Evolutionary conservation across 2,113 vertebrate genomes (phyloP).

Genomic region (Neolamprologus sp.): DNA sequence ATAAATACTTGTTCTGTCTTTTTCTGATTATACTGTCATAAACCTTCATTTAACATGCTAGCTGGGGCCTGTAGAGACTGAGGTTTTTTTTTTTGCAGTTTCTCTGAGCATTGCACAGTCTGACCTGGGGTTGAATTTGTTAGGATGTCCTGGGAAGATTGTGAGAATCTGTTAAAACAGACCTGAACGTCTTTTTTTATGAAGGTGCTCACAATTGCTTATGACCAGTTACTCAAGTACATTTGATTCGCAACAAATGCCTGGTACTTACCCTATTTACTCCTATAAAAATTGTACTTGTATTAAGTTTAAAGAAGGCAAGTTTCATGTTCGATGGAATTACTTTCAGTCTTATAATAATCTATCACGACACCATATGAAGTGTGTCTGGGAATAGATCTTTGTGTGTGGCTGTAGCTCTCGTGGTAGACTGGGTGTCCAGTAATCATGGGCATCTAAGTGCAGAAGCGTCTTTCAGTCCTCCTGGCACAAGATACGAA

Average conservation of each 20-base stretch:
- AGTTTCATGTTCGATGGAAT: neutral
- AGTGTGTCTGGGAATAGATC: neutral
- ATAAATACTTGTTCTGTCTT: neutral
- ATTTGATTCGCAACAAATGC: neutral
- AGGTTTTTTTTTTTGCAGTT: fast-evolving
- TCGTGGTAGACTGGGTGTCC: neutral
- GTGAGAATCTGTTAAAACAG: neutral
- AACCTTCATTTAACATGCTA: neutral
- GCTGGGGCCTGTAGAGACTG: neutral
- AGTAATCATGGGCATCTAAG: neutral
- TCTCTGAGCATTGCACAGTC: neutral
- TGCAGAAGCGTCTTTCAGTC: neutral
- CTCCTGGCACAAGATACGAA: neutral
- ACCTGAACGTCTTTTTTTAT: neutral
- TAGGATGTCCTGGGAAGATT: neutral
- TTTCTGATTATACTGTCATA: neutral
- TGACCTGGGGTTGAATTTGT: neutral
- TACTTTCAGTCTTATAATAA: neutral
- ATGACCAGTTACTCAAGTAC: neutral
- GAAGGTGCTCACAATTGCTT: neutral
- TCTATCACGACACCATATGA: neutral
- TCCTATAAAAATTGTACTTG: neutral
- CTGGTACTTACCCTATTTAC: neutral
- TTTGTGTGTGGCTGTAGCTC: neutral
- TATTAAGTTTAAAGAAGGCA: neutral